Base-by-base conservation (phyloP, 2,888 invertebrate genomes). In the Sphaeridia pumilis region DNA sequence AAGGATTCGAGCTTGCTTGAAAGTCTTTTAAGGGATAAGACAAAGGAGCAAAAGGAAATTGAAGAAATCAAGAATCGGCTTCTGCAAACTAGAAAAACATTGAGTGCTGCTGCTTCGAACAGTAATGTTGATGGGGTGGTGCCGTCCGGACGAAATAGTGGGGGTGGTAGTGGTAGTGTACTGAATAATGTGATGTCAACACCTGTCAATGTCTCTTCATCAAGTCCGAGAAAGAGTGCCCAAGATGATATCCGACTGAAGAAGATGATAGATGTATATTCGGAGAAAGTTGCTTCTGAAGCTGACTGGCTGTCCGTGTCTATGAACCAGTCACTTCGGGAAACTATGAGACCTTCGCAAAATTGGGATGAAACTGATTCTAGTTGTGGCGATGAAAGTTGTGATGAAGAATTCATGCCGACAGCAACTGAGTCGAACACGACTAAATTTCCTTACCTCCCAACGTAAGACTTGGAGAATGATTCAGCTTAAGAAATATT, bases 351-450 rank as follows among this genome's bases (percentile, higher is more conserved):
- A 38, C 22, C 46, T 26, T 46, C 51, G 17, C 24, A 46, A 28
- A 49, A 54, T n/a, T 54, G 49, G 49, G 54, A 54, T 36, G 54
- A 54, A 28, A 54, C 54, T 14, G 54, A 54, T 36, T 54, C 54
- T 12, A 54, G 54, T 41, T 54, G 49, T 41, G 54, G 54, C n/a
- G 49, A 49, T 44, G 43, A 49, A 24, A 54, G 54, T 44, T 54
- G 49, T 38, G 54, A 54, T 42, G 54, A 54, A 22, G 46, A 51
- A 28, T 45, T 44, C 27, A 24, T 36, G 12, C 45, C 46, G 2
- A 28, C 38, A 25, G 21, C 35, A 25, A 46, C 26, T 38, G 51
- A 52, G 20, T 51, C 45, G 10, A 20, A 51, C 12, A 46, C 24
- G 24, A 24, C 25, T 14, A 48, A 38, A 28, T 24, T 27, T 34